A percentile compares a stretch with the other conserved stretches of the same genome.
phyloP scores from a whole-genome alignment of 2,113 vertebrate genomes.

The Rhynchopsitta pachyrhyncha region DNA sequence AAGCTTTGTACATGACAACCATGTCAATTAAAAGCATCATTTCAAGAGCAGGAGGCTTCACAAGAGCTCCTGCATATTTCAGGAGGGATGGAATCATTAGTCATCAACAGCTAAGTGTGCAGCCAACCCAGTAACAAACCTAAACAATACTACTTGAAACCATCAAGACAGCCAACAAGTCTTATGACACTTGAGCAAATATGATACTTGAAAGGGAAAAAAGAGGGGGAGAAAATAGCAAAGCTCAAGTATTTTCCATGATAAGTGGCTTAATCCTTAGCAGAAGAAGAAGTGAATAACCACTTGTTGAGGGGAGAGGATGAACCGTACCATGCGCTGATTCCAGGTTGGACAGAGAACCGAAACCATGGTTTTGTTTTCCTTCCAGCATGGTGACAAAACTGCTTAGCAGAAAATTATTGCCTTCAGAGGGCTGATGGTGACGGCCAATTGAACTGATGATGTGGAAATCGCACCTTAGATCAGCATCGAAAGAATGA shows the following conservation, averaged over 20 bases:
- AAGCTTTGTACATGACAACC: neutral
- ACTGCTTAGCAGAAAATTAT: constrained; percentile 35
- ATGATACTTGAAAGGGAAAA: neutral
- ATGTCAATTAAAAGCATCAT: rapidly evolving
- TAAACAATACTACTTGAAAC: neutral
- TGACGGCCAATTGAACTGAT: constrained; percentile 2
- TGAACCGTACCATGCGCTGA: neutral
- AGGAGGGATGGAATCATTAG: neutral
- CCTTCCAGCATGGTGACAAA: constrained; percentile 9
- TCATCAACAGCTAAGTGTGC: neutral
- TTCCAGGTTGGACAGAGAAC: neutral
- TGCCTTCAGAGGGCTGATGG: constrained; percentile 12
- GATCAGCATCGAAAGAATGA: neutral
- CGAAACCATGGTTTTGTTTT: constrained; percentile 23
- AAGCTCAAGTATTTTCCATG: neutral
- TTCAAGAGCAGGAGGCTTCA: neutral
- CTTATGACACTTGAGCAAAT: neutral
- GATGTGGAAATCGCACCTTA: constrained; percentile 27
- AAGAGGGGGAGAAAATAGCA: neutral
- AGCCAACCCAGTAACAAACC: neutral
- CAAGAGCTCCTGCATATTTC: neutral
- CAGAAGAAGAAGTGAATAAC: neutral
- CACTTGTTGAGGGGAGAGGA: neutral
- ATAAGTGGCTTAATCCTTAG: neutral
- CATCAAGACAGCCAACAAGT: neutral